Base-by-base conservation (phyloP, 2,888 invertebrate genomes). In the Stomorhina lunata region DNA sequence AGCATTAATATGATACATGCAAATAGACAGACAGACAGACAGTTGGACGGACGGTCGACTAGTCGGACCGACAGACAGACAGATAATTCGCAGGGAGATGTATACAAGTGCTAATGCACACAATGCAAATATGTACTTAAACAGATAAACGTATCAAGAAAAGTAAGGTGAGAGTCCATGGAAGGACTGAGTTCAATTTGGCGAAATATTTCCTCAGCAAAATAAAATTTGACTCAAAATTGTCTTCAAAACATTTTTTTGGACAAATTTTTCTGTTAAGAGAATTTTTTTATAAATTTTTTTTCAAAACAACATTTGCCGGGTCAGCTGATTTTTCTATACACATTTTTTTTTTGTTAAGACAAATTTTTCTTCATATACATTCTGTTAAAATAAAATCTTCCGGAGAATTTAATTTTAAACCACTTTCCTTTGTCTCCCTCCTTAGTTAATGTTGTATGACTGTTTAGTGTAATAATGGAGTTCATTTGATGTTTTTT, bases 401-500 rank as follows among this genome's bases (percentile, higher is more conserved):
- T n/a, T n/a, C n/a, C n/a, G n/a, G n/a, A n/a, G n/a, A n/a, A n/a
- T n/a, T n/a, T n/a, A n/a, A n/a, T n/a, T n/a, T 17, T 43, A 43
- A 15, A 15, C 6, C 0, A n/a, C 9, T 15, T 73, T 65, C 15
- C 17, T 34, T 75, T 40, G 43, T 48, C 22, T 32, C 50, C 6
- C 4, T 15, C 76, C 59, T 61, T 22, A 1, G 22, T 2, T 22
- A 4, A 17, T 22, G 29, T 32, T 65, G 32, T 43, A 22, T 15
- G 20, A 17, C 3, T 29, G 43, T 59, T 17, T 12, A 29, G 20
- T 45, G 65, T 59, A 59, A 68, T 72, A 79, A 50, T 66, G 50
- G 66, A 80, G 66, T 80, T 80, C 48, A 61, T 80, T 73, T 73
- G 20, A 65, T 79, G 32, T 66, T 80, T 75, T 66, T 71, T 57